A percentile compares a stretch with the other conserved stretches of the same genome.
Conservation (phyloP, 2,113 vertebrate species). For the Bubo scandiacus region DNA sequence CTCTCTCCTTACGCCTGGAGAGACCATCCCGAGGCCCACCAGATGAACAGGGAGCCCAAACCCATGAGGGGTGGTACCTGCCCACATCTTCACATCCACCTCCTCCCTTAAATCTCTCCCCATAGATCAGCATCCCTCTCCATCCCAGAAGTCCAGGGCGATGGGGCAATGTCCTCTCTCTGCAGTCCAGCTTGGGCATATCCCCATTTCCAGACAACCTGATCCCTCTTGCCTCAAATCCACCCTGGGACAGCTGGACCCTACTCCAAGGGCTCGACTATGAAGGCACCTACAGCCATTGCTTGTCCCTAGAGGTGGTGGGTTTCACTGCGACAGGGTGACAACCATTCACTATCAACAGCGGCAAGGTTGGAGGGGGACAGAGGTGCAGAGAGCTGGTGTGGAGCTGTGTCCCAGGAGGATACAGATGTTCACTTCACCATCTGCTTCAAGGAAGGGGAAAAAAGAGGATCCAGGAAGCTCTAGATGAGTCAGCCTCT, state of each 20-base stretch:
- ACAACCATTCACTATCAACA: background rate
- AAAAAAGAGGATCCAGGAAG: background rate
- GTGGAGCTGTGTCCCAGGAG: background rate
- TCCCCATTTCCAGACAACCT: background rate
- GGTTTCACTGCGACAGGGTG: accelerated
- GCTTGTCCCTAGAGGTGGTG: background rate
- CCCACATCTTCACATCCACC: background rate
- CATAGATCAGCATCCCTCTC: background rate
- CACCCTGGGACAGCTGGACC: background rate
- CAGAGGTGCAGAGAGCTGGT: background rate
- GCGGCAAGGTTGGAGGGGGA: background rate
- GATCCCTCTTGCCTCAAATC: background rate
- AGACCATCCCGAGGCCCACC: accelerated
- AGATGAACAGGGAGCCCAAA: background rate
- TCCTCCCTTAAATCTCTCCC: background rate
- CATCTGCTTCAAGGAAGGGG: background rate
- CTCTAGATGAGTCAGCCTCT: background rate
- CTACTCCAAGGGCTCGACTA: background rate
- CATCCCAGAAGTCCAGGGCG: background rate
- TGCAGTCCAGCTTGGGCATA: background rate
- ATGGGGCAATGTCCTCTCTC: background rate
- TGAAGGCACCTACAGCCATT: background rate
- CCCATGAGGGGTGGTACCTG: background rate
- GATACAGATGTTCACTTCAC: background rate
- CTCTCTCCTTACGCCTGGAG: accelerated